Evolutionary conservation across 2,888 invertebrate genomes (phyloP), one percentile per base, ranked within the genome.

Genomic region (Opisthograptis luteolata): DNA sequence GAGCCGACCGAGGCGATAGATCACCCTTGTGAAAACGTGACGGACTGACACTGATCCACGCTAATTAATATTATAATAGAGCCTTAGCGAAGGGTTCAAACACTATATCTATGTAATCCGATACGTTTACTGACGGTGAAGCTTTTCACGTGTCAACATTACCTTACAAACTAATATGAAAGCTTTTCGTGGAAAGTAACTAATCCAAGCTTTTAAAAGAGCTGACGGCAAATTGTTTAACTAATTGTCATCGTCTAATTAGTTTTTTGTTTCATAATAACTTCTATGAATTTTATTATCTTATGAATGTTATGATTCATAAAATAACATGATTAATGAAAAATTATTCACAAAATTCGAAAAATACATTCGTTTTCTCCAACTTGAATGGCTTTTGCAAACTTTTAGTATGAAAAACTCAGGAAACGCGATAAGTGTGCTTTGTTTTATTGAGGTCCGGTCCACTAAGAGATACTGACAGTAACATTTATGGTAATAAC

Each of bases 11-110:
- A 62, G 55, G 58, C 49, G 65, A 64, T 67, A 68, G 63, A 66
- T 71, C 64, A 68, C 60, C 58, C 60, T 53, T 65, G 68, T 68
- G 60, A 69, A 60, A 68, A 59, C 64, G 70, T 66, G 67, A 69
- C 70, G 64, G 64, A 58, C 62, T 55, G 64, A 62, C 63, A 56
- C 49, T 73, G 71, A 76, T 73, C 64, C 64, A 39, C 40, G 55
- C 60, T 76, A 73, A 76, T 76, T 72, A 74, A 73, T 73, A 64
- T 73, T n/a, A n/a, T n/a, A n/a, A 64, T 68, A 62, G 63, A 63
- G 55, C 40, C 59, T 62, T 53, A 44, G 51, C 57, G 60, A 64
- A 65, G 64, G 58, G 58, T 65, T 64, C 52, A 52, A 60, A 63
- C 58, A 54, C 55, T 60, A 64, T 64, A 68, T 64, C 62, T 58